A percentile compares a stretch with the other conserved stretches of the same genome.
Evolutionary conservation across 2,888 invertebrate genomes (phyloP).

Genomic region (Tipula vernalis): DNA sequence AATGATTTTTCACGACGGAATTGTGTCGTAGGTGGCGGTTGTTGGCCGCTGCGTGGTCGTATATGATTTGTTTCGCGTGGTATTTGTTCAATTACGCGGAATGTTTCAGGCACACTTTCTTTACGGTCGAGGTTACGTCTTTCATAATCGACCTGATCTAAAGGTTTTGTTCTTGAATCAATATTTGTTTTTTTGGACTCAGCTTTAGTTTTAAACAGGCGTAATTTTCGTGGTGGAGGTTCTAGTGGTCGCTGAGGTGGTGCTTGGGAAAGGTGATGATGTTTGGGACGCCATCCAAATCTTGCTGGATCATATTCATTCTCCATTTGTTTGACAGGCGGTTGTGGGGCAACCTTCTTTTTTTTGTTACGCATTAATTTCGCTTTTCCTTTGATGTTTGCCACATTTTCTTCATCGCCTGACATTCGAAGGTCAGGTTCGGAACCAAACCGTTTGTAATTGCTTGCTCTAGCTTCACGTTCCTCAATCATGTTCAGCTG

Average conservation of each 20-base stretch:
- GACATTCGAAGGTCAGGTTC: constrained; percentile 51
- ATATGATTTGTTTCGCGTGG: neutral
- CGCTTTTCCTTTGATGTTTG: constrained; percentile 27
- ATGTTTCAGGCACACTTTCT: neutral
- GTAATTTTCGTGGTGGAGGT: constrained; percentile 40
- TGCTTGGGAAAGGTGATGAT: neutral
- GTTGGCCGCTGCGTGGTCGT: neutral
- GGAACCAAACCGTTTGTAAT: constrained; percentile 52
- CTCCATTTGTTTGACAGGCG: constrained; percentile 30
- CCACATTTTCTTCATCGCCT: constrained; percentile 14
- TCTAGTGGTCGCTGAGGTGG: constrained; percentile 18
- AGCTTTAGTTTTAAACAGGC: constrained; percentile 62
- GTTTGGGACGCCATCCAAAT: constrained; percentile 12
- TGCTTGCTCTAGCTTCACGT: neutral
- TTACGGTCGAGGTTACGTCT: neutral
- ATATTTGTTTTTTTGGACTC: constrained; percentile 46
- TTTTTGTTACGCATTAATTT: constrained; percentile 43
- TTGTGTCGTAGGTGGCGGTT: neutral
- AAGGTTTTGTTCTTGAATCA: neutral
- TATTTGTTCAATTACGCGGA: neutral
- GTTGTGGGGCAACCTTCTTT: constrained; percentile 67
- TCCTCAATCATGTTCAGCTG: constrained; percentile 4
- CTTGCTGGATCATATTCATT: constrained; percentile 9
- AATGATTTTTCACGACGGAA: constrained; percentile 18
- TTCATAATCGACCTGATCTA: neutral